Conservation (phyloP, 2,888 invertebrate species). For the Thymelicus lineola region DNA sequence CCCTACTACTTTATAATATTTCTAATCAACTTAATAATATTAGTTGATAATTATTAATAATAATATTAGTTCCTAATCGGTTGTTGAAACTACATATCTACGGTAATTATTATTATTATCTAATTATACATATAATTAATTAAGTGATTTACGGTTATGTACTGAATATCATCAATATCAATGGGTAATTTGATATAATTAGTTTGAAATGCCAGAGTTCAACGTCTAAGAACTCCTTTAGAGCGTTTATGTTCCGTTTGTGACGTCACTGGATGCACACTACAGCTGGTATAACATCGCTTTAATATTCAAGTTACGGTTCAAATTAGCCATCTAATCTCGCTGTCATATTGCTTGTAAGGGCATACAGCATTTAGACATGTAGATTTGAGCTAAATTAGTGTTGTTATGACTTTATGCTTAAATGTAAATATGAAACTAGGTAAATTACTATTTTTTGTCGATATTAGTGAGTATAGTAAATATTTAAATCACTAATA, state of each 20-base stretch:
- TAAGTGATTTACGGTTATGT: no score
- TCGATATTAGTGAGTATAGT: no score
- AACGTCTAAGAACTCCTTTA: not conserved
- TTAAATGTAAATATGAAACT: no score
- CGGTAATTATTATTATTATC: no score
- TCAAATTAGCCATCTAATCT: conserved; percentile 21
- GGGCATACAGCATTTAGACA: not conserved
- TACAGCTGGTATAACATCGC: not conserved
- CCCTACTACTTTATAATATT: no score
- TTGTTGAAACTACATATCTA: no score
- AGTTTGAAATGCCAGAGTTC: not conserved
- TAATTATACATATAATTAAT: no score
- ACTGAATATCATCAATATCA: not conserved
- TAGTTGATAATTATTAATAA: no score
- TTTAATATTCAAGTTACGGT: conserved; percentile 27
- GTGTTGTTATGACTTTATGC: not conserved
- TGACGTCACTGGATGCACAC: conserved; percentile 4
- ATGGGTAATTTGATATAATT: not conserved
- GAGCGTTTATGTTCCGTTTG: not conserved
- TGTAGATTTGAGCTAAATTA: not conserved
- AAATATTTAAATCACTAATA: no score
- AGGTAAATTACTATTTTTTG: no score
- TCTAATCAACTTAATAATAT: no score
- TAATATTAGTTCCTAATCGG: no score
- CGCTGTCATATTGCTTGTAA: conserved; percentile 10